phyloP scores from a whole-genome alignment of 1,140 invertebrate species.

The Meloidogyne exigua region DNA sequence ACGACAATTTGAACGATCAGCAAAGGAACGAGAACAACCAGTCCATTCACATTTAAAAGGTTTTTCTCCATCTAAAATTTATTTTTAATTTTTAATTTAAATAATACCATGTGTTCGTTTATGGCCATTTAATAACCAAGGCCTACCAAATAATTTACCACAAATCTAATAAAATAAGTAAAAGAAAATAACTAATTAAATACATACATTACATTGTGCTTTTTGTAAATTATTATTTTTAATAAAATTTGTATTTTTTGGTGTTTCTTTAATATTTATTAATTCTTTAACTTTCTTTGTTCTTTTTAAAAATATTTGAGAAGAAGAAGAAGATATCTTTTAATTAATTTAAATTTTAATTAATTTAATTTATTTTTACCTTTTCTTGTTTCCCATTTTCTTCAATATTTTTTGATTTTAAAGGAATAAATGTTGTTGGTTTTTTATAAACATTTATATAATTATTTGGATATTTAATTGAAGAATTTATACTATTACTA shows the following conservation, averaged over 20 bases:
- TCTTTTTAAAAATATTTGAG: too few relatives aligned
- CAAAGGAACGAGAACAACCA: slow-evolving; percentile 5
- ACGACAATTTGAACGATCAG: slow-evolving; percentile 21
- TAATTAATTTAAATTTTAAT: too few relatives aligned
- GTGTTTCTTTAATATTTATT: background rate
- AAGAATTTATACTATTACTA: background rate
- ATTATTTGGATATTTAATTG: background rate
- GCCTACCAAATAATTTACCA: slow-evolving; percentile 17
- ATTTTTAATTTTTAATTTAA: background rate
- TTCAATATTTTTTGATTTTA: background rate
- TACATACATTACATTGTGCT: background rate
- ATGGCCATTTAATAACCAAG: slow-evolving; percentile 24
- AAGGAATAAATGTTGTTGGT: background rate
- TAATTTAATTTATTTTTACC: background rate
- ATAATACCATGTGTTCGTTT: slow-evolving; percentile 3
- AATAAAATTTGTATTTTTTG: background rate
- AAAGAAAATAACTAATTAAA: background rate
- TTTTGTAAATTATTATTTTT: background rate
- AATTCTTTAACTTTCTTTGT: background rate
- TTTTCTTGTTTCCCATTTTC: background rate
- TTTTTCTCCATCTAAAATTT: slow-evolving; percentile 19
- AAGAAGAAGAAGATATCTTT: too few relatives aligned
- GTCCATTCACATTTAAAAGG: slow-evolving; percentile 10
- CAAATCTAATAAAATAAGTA: background rate
- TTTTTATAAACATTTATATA: too few relatives aligned